Conservation (phyloP, 2,888 invertebrate species). For the Eristalinus sepulchralis region DNA sequence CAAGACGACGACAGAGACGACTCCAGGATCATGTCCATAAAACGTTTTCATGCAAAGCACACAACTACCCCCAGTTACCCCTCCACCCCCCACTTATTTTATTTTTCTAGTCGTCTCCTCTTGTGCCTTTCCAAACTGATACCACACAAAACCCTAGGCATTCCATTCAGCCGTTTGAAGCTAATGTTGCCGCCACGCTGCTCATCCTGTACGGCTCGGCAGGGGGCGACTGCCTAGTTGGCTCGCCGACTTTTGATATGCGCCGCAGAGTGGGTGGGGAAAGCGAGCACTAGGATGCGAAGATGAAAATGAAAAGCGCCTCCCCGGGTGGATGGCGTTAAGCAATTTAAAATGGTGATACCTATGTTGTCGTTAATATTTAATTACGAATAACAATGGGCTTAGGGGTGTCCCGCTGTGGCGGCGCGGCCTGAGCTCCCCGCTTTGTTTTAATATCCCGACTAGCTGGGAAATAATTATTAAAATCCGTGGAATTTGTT, state of each 20-base stretch:
- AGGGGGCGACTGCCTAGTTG: not conserved
- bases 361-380: constrained; percentile 47
- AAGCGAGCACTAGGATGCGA: not conserved
- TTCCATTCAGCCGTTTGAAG: not conserved
- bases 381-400: constrained; percentile 40
- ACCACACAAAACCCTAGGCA: not conserved
- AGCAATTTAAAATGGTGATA: constrained; percentile 36
- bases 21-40: not conserved
- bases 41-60: not conserved
- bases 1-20: not conserved
- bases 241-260: not conserved
- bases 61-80: not conserved
- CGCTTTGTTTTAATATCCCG: constrained; percentile 30
- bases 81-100: not conserved
- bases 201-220: not conserved
- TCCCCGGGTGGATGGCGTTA: constrained; percentile 6
- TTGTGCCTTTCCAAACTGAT: not conserved
- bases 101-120: not conserved
- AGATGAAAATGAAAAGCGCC: constrained; percentile 30
- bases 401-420: constrained; percentile 6
- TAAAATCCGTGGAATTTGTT: constrained; percentile 17
- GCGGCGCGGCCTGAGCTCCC: not conserved
- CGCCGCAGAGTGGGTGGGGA: not conserved
- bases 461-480: constrained; percentile 17
- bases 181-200: not conserved